These are phyloP conservation scores for Gavialis gangeticus DNA, from an alignment of 2,113 vertebrate genomes.

Conservation along the genomic window DNA sequence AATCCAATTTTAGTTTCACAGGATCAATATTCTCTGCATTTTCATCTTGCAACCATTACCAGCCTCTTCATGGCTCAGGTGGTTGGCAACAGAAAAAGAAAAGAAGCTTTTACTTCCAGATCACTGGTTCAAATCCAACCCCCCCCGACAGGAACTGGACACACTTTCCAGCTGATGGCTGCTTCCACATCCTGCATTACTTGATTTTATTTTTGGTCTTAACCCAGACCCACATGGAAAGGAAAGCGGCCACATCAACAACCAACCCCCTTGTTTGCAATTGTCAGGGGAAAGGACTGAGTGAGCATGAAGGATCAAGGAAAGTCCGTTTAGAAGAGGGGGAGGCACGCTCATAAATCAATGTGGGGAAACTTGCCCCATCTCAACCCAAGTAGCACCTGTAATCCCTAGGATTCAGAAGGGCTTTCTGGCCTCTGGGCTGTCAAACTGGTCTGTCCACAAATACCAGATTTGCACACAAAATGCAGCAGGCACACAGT, in stretches of 20 bases:
- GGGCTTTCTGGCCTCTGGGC: background rate
- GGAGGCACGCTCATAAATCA: background rate
- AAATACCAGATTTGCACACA: accelerated
- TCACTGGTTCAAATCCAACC: background rate
- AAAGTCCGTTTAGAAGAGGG: background rate
- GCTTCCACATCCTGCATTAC: background rate
- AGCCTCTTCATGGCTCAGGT: background rate
- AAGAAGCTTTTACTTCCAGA: background rate
- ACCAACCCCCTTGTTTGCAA: background rate
- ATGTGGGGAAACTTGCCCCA: background rate
- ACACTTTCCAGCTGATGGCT: background rate
- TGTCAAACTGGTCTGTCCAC: background rate
- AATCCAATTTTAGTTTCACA: background rate
- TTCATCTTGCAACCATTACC: background rate
- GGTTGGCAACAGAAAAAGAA: background rate
- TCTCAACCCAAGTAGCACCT: background rate
- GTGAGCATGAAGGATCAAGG: background rate
- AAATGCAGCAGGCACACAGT: background rate
- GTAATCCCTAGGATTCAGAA: background rate
- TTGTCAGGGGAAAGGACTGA: accelerated
- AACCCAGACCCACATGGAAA: background rate
- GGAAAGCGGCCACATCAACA: background rate
- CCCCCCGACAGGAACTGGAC: background rate
- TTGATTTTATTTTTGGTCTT: background rate
- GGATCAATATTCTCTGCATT: accelerated